These are phyloP conservation scores for Glyphotaelius pellucidus DNA, from an alignment of 2,888 invertebrate genomes.

Conservation along the genomic window DNA sequence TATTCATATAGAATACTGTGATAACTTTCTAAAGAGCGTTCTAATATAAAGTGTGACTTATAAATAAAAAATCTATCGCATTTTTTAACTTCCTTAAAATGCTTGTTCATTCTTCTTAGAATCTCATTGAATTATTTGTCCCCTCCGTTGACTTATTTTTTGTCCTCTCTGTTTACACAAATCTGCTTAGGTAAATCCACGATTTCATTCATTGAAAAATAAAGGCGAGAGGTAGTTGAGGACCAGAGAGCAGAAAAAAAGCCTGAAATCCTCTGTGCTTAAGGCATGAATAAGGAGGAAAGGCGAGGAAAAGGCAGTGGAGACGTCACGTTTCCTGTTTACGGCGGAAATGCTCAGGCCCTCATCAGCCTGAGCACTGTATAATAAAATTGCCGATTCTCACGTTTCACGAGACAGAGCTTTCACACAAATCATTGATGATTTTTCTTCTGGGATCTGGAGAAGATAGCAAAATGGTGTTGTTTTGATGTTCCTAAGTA, in stretches of 20 bases:
- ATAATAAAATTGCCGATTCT: conserved; percentile 51
- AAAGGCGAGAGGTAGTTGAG: background rate
- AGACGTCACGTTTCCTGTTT: conserved; percentile 63
- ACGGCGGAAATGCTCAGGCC: conserved; percentile 58
- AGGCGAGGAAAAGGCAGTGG: conserved; percentile 43
- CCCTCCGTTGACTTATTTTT: background rate
- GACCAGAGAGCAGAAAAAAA: conserved; percentile 4
- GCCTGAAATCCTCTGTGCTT: background rate
- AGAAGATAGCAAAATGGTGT: background rate
- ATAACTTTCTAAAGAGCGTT: too few relatives aligned
- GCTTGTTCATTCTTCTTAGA: background rate
- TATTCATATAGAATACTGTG: background rate
- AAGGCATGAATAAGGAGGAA: background rate
- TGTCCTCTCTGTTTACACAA: background rate
- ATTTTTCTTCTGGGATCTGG: background rate
- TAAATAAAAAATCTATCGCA: background rate
- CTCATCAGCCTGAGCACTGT: conserved; percentile 53
- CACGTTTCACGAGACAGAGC: conserved; percentile 19
- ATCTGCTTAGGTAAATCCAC: background rate
- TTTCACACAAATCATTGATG: conserved; percentile 12
- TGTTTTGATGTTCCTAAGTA: background rate
- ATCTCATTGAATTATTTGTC: background rate
- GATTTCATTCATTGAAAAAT: background rate
- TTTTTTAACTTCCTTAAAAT: background rate
- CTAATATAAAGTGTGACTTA: too few relatives aligned